Conservation (phyloP, 2,113 vertebrate genomes). For the Phaethon lepturus region DNA sequence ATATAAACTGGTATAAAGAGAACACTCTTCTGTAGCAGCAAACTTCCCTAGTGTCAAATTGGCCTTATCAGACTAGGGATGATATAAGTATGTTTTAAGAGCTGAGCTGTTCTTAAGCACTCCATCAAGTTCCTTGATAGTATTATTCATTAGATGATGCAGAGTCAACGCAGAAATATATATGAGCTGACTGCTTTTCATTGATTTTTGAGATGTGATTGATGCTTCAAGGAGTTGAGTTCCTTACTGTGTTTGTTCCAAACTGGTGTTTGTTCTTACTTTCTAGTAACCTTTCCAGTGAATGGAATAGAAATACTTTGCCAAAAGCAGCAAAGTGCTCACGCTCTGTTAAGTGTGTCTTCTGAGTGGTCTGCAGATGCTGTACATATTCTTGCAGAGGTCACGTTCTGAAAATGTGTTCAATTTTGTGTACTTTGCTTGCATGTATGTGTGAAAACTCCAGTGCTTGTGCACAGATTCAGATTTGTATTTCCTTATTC, state of each 20-base stretch:
- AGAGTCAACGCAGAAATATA: background rate
- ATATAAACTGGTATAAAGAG: background rate
- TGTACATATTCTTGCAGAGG: slow-evolving; percentile 59
- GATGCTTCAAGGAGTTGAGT: slow-evolving; percentile 5
- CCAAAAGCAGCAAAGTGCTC: slow-evolving; percentile 30
- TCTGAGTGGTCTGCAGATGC: slow-evolving; percentile 41
- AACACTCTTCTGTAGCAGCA: background rate
- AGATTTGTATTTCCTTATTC: background rate
- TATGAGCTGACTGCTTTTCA: background rate
- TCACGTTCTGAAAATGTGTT: slow-evolving; percentile 22
- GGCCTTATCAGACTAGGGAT: background rate
- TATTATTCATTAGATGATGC: background rate
- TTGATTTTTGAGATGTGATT: slow-evolving; percentile 15
- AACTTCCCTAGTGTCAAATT: background rate
- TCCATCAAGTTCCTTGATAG: background rate
- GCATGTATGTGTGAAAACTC: slow-evolving; percentile 51
- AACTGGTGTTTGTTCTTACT: background rate
- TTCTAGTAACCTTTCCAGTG: slow-evolving; percentile 7
- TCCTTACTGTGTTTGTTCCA: background rate
- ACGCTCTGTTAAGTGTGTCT: slow-evolving; percentile 25
- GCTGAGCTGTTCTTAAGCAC: background rate
- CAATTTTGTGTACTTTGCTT: slow-evolving; percentile 45
- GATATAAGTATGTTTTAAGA: background rate
- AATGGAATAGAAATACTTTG: slow-evolving; percentile 9
- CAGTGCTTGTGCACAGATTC: slow-evolving; percentile 34